Percentiles rank a stretch among this genome's conserved stretches.
These are phyloP conservation scores for Odontamblyopus lacepedii DNA, from an alignment of 2,797 vertebrate species.

Conservation along the genomic window DNA sequence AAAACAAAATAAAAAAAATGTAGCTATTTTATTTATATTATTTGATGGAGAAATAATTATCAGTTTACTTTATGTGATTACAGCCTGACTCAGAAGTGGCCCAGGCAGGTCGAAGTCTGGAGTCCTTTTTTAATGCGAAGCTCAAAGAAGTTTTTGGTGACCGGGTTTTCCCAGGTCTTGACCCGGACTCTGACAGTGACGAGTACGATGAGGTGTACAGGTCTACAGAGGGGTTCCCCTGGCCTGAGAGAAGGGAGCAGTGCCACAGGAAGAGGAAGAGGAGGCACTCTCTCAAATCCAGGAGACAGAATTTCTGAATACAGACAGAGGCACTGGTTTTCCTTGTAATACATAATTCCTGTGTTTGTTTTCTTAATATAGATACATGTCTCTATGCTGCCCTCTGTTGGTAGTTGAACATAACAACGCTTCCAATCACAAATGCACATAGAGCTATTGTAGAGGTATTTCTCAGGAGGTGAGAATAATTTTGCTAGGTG, in stretches of 20 bases:
- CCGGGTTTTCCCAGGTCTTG: slow-evolving; percentile 77
- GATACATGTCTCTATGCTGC: slow-evolving; percentile 43
- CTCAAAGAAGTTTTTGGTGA: slow-evolving; percentile 88
- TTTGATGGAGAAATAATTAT: neutral
- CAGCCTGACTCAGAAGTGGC: slow-evolving; percentile 98
- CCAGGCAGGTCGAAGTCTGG: slow-evolving; percentile 90
- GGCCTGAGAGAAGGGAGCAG: slow-evolving; percentile 88
- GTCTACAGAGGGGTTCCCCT: slow-evolving; percentile 78
- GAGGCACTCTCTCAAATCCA: slow-evolving; percentile 84
- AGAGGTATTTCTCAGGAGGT: slow-evolving; percentile 1
- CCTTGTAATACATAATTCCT: slow-evolving; percentile 9
- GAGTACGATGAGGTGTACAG: slow-evolving; percentile 84
- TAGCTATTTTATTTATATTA: neutral
- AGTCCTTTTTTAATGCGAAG: slow-evolving; percentile 87
- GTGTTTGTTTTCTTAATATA: slow-evolving; percentile 28
- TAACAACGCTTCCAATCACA: slow-evolving; percentile 15
- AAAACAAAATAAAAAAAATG: neutral
- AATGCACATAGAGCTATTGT: neutral
- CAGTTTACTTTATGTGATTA: slow-evolving; percentile 13
- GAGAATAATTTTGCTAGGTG: neutral
- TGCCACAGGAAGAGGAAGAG: slow-evolving; percentile 92
- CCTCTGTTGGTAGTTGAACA: slow-evolving; percentile 46
- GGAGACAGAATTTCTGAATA: slow-evolving; percentile 72
- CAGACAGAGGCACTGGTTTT: slow-evolving; percentile 23
- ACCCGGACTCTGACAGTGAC: slow-evolving; percentile 89